Evolutionary conservation across 2,888 invertebrate genomes (phyloP).

Genomic region (Cephus spinipes): DNA sequence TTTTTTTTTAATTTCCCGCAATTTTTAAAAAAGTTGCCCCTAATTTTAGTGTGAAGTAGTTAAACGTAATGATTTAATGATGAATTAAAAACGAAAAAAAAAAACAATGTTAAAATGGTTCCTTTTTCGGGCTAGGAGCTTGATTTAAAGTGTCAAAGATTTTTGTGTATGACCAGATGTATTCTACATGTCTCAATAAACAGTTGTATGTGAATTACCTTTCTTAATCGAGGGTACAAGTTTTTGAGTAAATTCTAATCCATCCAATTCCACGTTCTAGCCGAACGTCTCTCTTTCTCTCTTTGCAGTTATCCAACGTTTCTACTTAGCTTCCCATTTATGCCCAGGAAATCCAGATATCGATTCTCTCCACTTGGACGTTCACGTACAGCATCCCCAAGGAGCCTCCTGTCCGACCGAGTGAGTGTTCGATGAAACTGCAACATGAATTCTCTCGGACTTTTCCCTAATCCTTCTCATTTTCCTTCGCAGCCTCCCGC

Average conservation of each 20-base stretch:
- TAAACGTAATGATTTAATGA: slow-evolving; percentile 61
- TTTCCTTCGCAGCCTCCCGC: neutral
- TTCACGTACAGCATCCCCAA: neutral
- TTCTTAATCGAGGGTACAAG: slow-evolving; percentile 52
- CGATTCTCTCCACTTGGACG: neutral
- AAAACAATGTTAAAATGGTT: slow-evolving; percentile 59
- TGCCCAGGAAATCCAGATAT: neutral
- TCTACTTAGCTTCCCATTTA: slow-evolving; percentile 7
- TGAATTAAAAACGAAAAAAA: slow-evolving; percentile 45
- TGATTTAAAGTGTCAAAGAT: slow-evolving; percentile 67
- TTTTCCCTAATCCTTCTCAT: neutral
- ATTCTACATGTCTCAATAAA: slow-evolving; percentile 74
- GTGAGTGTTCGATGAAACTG: neutral
- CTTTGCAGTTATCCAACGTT: neutral
- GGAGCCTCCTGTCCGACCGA: neutral
- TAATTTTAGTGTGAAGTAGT: slow-evolving; percentile 66
- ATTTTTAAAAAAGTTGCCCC: slow-evolving; percentile 46
- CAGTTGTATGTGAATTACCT: slow-evolving; percentile 75
- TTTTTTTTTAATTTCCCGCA: slow-evolving; percentile 51
- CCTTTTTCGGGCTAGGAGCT: slow-evolving; percentile 66
- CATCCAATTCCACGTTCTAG: neutral
- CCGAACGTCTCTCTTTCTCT: neutral
- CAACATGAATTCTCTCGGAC: neutral
- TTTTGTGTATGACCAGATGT: slow-evolving; percentile 68
- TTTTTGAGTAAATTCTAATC: slow-evolving; percentile 20